Evolutionary conservation across 2,888 invertebrate genomes (phyloP).

Genomic region (Eupsilia transversa): DNA sequence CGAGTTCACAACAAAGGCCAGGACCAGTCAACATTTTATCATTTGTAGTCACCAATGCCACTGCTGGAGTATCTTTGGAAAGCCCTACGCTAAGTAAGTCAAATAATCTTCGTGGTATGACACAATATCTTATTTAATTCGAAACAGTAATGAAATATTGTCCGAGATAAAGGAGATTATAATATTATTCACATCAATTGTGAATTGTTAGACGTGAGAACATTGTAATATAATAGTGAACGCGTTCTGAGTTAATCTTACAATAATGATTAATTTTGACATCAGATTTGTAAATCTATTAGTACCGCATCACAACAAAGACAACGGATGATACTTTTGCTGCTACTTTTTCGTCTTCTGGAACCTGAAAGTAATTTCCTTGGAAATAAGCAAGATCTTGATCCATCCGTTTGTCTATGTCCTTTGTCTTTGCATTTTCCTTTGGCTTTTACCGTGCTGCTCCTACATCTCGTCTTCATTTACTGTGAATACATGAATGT

Average conservation of each 20-base stretch:
- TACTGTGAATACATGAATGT: constrained; percentile 9
- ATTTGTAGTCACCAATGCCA: constrained; percentile 1
- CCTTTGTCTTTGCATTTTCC: neutral
- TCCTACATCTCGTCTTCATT: neutral
- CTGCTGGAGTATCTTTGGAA: constrained; percentile 12
- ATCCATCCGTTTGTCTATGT: neutral
- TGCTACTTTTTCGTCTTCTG: neutral
- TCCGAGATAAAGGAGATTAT: constrained; percentile 14
- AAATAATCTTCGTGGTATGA: constrained; percentile 16
- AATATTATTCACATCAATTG: constrained; percentile 36
- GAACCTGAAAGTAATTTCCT: neutral
- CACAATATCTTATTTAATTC: constrained; percentile 2
- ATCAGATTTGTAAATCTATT: constrained; percentile 11
- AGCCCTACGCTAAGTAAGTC: neutral
- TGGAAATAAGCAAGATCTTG: neutral
- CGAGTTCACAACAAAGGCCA: constrained; percentile 29
- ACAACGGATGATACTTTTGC: neutral
- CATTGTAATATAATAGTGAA: constrained; percentile 18
- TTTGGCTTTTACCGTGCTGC: neutral
- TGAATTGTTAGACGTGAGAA: constrained; percentile 37
- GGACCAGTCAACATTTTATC: constrained; percentile 23
- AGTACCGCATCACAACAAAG: neutral
- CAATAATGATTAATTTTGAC: constrained; percentile 12
- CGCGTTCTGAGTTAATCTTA: constrained; percentile 6
- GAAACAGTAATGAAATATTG: constrained; percentile 14